These are phyloP conservation scores for Chloroceryle amazona DNA, from an alignment of 2,797 vertebrate genomes.

Conservation along the genomic window DNA sequence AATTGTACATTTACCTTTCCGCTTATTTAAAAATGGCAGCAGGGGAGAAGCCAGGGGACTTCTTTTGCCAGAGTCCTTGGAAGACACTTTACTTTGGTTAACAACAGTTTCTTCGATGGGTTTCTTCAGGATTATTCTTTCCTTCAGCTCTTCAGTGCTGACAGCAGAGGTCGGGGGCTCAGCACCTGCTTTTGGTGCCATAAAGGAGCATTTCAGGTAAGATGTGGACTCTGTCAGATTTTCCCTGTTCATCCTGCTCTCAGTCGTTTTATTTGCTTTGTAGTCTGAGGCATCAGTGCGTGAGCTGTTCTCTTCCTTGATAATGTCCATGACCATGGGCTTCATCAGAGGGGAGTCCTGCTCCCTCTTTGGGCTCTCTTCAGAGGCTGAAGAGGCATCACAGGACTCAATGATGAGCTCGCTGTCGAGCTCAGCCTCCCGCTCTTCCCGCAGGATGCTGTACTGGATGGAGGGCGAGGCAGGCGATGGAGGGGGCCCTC, in stretches of 20 bases:
- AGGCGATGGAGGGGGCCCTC: slow-evolving; percentile 82
- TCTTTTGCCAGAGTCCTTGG: slow-evolving; percentile 52
- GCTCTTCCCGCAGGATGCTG: slow-evolving; percentile 96
- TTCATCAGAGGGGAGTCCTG: slow-evolving; percentile 90
- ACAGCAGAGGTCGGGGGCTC: slow-evolving; percentile 81
- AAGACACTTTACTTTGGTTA: slow-evolving; percentile 61
- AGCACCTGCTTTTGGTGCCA: slow-evolving; percentile 73
- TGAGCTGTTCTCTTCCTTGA: slow-evolving; percentile 78
- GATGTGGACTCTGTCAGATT: slow-evolving; percentile 69
- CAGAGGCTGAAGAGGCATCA: slow-evolving; percentile 89
- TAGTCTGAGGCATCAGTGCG: slow-evolving; percentile 77
- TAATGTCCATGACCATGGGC: slow-evolving; percentile 80
- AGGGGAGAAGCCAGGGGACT: slow-evolving; percentile 50
- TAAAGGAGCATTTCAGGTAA: slow-evolving; percentile 79
- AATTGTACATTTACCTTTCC: slow-evolving; percentile 88
- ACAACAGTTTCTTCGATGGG: slow-evolving; percentile 70
- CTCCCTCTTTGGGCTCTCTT: slow-evolving; percentile 96
- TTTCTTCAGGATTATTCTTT: slow-evolving; percentile 61
- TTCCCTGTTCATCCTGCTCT: slow-evolving; percentile 77
- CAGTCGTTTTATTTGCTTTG: slow-evolving; percentile 62
- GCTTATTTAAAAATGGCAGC: slow-evolving; percentile 86
- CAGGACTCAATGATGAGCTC: slow-evolving; percentile 97
- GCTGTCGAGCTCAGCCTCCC: slow-evolving; percentile 97
- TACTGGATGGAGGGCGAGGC: slow-evolving; percentile 90
- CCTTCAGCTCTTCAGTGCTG: slow-evolving; percentile 45